Evolutionary conservation across 2,888 invertebrate genomes (phyloP), one percentile per base, ranked within the genome.

Genomic region (Pyralis farinalis): DNA sequence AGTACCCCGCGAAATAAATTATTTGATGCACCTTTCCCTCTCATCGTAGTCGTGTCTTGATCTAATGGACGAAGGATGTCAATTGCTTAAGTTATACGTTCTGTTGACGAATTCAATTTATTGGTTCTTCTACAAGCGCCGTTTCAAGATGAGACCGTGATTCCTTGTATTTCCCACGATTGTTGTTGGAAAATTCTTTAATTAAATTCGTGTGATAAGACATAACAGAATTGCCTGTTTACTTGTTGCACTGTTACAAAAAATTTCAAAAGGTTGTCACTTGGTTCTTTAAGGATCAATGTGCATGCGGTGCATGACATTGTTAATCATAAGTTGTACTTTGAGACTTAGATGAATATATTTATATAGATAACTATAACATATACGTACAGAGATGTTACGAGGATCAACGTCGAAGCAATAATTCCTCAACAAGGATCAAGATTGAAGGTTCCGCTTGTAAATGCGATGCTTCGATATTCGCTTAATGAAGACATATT

Each of bases 401-500:
- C 63, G 64, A 63, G 69, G 66, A 70, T 64, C 64, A 70, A 68
- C 60, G 57, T 55, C 56, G 56, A 55, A 58, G 62, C 61, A 70
- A 78, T 82, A 78, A 80, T 69, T 80, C 71, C 67, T 72, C 72
- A 62, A 65, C 81, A 74, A 73, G 76, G 72, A 85, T 74, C 85
- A 84, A 84, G 86, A 86, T 83, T 65, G 75, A 77, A 69, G 67
- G 80, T 77, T 82, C 82, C 78, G 73, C 64, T 78, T 73, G 71
- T 72, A 71, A 78, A 82, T 77, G 70, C 76, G 78, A 76, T 78
- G 78, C 77, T 77, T 76, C 78, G 82, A 83, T 81, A 78, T 80
- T 77, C 82, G 59, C 79, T 83, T 88, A 88, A 88, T 88, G 87
- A 88, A 88, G 87, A 87, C 87, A 87, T 88, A 88, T 88, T 87